Conservation (phyloP, 2,113 vertebrate genomes). For the Hippocampus zosterae region DNA sequence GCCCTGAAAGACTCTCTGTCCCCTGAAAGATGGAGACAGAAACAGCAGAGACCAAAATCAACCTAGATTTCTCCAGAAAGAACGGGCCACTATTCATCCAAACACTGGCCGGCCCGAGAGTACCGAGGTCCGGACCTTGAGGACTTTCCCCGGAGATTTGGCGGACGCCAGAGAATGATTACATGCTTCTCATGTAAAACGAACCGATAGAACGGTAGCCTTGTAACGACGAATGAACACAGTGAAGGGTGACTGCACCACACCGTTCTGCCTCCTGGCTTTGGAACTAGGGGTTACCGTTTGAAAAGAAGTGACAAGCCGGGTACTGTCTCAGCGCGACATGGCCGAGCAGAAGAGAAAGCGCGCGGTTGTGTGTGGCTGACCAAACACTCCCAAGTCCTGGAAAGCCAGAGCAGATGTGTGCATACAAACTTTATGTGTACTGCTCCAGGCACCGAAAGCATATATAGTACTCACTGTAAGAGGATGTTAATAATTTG, state of each 20-base stretch:
- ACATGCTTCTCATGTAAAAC: slow-evolving; percentile 50
- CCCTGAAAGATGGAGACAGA: slow-evolving; percentile 57
- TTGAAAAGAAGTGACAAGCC: slow-evolving; percentile 43
- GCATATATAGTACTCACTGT: background rate
- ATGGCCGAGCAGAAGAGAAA: slow-evolving; percentile 2
- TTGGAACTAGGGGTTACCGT: slow-evolving; percentile 37
- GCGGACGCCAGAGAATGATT: slow-evolving; percentile 43
- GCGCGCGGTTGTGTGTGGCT: slow-evolving; percentile 2
- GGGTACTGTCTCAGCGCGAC: slow-evolving; percentile 25
- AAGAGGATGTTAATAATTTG: background rate
- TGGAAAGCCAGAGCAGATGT: background rate
- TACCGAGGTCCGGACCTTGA: slow-evolving; percentile 51
- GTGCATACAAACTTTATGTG: background rate
- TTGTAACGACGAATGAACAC: slow-evolving; percentile 63
- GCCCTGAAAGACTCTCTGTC: slow-evolving; percentile 51
- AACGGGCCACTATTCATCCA: slow-evolving; percentile 23
- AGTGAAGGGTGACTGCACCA: slow-evolving; percentile 15
- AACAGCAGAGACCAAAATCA: background rate
- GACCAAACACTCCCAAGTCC: background rate
- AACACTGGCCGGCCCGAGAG: slow-evolving; percentile 3
- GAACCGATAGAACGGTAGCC: slow-evolving; percentile 39
- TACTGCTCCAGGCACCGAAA: background rate
- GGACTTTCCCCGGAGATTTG: slow-evolving; percentile 39
- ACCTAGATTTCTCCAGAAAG: slow-evolving; percentile 14
- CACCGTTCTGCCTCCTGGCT: slow-evolving; percentile 36